Percentiles rank a stretch among this genome's conserved stretches.
Conservation (phyloP, 2,113 vertebrate species). For the Sprattus sprattus region DNA sequence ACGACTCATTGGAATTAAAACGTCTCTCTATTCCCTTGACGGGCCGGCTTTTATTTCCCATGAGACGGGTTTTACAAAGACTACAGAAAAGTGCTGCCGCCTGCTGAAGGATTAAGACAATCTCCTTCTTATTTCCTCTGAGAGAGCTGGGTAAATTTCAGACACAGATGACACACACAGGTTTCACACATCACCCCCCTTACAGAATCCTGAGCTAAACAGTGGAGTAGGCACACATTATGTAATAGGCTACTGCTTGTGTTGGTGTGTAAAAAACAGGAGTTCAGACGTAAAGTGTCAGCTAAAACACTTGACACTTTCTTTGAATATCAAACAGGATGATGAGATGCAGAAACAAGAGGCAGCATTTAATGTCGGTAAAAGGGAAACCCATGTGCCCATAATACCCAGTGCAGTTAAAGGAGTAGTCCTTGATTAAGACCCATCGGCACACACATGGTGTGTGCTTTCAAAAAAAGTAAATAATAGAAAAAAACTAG, state of each 20-base stretch:
- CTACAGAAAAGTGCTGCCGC: conserved; percentile 50
- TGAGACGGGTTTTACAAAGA: conserved; percentile 53
- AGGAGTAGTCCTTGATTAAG: no score
- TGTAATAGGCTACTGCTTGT: neutral
- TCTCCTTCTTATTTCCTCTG: conserved; percentile 65
- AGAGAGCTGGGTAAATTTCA: conserved; percentile 63
- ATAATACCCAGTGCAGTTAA: neutral
- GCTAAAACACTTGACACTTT: neutral
- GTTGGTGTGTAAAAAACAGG: neutral
- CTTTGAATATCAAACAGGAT: neutral
- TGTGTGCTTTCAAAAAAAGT: no score
- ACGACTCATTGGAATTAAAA: conserved; percentile 50
- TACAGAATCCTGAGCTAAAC: neutral
- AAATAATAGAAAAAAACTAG: no score
- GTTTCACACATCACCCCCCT: conserved; percentile 4
- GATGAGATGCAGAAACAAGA: neutral
- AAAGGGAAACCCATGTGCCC: neutral
- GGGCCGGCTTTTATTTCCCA: conserved; percentile 59
- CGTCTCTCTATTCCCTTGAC: conserved; percentile 50
- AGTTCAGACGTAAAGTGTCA: neutral
- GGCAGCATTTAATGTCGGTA: neutral
- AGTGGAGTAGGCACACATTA: neutral
- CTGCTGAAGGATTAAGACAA: conserved; percentile 53
- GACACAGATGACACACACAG: conserved; percentile 35
- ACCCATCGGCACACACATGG: no score